Conservation (phyloP, 2,888 invertebrate genomes). For the Poecilobothrus nobilitatus region DNA sequence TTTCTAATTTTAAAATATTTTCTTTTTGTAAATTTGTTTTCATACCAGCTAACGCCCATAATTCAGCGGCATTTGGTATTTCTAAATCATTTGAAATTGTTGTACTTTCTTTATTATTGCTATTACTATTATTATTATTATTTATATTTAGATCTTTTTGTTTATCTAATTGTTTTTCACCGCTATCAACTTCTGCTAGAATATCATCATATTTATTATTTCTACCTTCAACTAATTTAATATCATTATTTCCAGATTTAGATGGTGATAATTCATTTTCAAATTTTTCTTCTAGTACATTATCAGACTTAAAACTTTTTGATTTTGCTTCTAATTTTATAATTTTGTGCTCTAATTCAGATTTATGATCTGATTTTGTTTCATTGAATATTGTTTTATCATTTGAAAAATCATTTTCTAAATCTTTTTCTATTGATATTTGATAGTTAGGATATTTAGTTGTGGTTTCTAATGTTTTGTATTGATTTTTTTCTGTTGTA, state of each 20-base stretch:
- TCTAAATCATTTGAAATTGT: constrained; percentile 35
- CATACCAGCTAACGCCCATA: constrained; percentile 38
- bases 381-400: not conserved
- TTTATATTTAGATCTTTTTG: not conserved
- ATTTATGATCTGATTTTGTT: not conserved
- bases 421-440: too few relatives aligned
- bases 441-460: not conserved
- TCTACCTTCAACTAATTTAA: constrained; percentile 16
- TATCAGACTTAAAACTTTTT: constrained; percentile 15
- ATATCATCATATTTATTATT: constrained; percentile 16
- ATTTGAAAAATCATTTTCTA: not conserved
- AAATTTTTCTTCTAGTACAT: constrained; percentile 12
- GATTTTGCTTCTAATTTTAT: constrained; percentile 19
- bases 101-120: constrained; percentile 27
- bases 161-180: not conserved
- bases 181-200: constrained; percentile 8
- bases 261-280: constrained; percentile 19
- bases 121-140: not conserved
- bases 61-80: constrained; percentile 36
- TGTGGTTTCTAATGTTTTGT: not conserved
- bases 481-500: not conserved
- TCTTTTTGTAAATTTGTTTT: constrained; percentile 28
- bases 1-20: constrained; percentile 21
- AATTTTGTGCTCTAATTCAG: constrained; percentile 14
- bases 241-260: constrained; percentile 12